Evolutionary conservation across 2,113 vertebrate genomes (phyloP).

Genomic region (Sceloporus undulatus): DNA sequence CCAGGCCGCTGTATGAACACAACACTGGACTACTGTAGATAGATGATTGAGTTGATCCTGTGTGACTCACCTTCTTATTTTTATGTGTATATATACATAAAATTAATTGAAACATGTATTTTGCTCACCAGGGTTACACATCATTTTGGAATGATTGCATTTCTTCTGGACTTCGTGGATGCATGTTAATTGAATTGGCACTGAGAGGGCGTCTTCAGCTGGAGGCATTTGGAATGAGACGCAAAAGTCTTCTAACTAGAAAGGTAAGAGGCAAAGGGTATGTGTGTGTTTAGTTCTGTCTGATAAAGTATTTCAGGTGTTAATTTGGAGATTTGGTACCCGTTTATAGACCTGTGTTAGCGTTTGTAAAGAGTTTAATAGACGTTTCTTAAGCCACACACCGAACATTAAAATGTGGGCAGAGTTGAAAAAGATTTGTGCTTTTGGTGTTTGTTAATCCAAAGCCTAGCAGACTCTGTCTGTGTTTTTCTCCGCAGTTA

Average conservation of each 20-base stretch:
- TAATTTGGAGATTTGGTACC: neutral
- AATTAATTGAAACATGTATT: conserved; percentile 43
- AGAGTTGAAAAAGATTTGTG: neutral
- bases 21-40: too few species aligned
- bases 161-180: conserved; percentile 94
- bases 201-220: conserved; percentile 91
- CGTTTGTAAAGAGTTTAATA: neutral
- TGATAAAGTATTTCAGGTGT: neutral
- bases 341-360: neutral
- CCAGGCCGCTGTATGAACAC: neutral
- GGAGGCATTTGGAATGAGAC: conserved; percentile 93
- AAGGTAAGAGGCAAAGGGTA: conserved; percentile 82
- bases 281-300: neutral
- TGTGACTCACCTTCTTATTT: neutral
- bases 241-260: conserved; percentile 92
- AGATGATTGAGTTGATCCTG: too few species aligned
- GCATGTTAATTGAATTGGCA: conserved; percentile 95
- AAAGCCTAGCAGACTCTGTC: neutral
- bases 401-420: neutral
- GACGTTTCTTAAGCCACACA: accelerated
- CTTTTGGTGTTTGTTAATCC: neutral
- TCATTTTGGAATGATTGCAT: conserved; percentile 99
- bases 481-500: neutral
- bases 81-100: neutral
- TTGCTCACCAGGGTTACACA: conserved; percentile 89